Conservation (phyloP, 2,113 vertebrate species). For the Octodon degus region DNA sequence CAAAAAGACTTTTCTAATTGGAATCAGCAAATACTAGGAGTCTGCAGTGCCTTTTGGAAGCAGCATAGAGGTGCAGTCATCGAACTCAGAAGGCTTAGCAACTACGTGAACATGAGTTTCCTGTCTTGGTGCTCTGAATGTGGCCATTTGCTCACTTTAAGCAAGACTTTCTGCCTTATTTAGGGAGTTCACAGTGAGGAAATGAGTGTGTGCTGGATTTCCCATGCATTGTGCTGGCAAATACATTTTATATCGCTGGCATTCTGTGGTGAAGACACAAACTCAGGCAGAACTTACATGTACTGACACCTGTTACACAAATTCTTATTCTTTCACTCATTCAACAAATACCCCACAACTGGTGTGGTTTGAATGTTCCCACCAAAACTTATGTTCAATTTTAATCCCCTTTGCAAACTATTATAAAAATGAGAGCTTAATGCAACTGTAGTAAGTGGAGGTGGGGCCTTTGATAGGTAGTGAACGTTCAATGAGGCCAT, state of each 20-base stretch:
- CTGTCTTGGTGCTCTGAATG: not conserved
- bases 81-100: not conserved
- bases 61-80: not conserved
- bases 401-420: not conserved
- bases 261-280: not conserved
- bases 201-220: not conserved
- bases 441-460: not conserved
- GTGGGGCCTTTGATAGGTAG: not conserved
- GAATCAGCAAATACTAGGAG: conserved; percentile 9
- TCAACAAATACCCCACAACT: not conserved
- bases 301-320: not conserved
- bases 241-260: not conserved
- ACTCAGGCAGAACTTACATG: not conserved
- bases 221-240: not conserved
- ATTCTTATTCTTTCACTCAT: not conserved
- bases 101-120: not conserved
- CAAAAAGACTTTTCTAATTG: conserved; percentile 44
- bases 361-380: not conserved
- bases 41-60: conserved; percentile 34
- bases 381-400: not conserved
- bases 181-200: not conserved
- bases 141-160: not conserved
- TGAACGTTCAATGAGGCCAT: not conserved
- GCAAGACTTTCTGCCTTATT: not conserved
- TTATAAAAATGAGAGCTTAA: not conserved